Evolutionary conservation across 2,888 invertebrate genomes (phyloP), one percentile per base, ranked within the genome.

Genomic region (Ophion obscuratus): DNA sequence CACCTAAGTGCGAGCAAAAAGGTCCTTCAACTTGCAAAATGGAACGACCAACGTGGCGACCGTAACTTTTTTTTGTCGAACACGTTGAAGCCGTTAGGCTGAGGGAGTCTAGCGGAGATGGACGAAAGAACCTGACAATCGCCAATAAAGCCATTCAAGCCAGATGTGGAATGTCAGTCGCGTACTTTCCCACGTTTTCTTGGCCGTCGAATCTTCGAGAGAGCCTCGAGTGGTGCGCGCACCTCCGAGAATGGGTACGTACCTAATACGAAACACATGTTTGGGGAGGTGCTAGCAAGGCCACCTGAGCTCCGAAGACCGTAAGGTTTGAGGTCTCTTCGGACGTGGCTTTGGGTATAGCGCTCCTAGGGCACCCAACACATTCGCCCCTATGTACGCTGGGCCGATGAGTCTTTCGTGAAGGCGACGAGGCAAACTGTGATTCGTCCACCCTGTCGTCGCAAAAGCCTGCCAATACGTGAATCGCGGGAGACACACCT

Each of bases 241-340:
- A 86, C 24, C 70, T 75, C 70, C 71, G 64, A 11, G 77, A 75
- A 77, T 83, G 81, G 81, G 82, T 83, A 66, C 71, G 87, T 76
- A 75, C 90, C 89, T 92, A 93, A 93, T 92, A 89, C 91, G 88
- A 92, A 92, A 92, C 92, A 92, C 90, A 90, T 92, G 91, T 89
- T 76, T 53, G 70, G 77, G 67, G 75, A 81, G 78, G 71, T 78
- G 82, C 81, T 20, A 62, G 44, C 81, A 59, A 78, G 68, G 75
- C 66, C 87, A 88, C 88, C 87, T 87, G 87, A 85, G 81, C 53
- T 85, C 74, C 74, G 47, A 20, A 75, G 71, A 85, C 87, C 79
- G 67, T 68, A 67, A 79, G 75, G 79, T 83, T 83, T 83, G 70
- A 85, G 64, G 80, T 82, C 77, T n/a, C 74, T 77, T 77, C 62